Base-by-base conservation (phyloP, 2,113 vertebrate species). In the Pseudonaja textilis region DNA sequence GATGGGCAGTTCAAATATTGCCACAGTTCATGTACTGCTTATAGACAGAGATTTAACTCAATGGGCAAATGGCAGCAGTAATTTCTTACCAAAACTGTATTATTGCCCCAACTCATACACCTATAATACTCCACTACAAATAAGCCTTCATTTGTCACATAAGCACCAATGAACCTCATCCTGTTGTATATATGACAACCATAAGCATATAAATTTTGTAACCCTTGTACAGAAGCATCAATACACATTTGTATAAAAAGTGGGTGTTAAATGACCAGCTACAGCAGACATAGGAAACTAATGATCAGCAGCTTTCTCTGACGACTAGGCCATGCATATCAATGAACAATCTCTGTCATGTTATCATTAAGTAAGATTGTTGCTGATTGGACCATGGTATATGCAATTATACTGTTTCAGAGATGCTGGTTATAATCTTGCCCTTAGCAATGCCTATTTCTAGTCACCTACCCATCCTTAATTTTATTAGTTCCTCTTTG, bases 361-460 rank as follows among this genome's bases (percentile, higher is more conserved):
- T 52, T 55, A 52, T 61, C 54, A 89, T 61, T 26, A 64, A 26
- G 34, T 22, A 59, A 39, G 45, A 42, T 85, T 50, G 23, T n/a
- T 61, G 20, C 74, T 52, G 29, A 52, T 93, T 25, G 50, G 39
- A 85, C 69, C 39, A 4, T 39, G 69, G 54, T 18, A 29, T 26
- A 45, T 5, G 26, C 18, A 69, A 56, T 64, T 18, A 14, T 29
- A 26, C 45, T 86, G 12, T 14, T 59, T 50, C 45, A 50, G 81
- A 61, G 94, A 95, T 93, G 20, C 87, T 94, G 85, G 89, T 88
- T 88, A 0, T 93, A 11, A 34, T 94, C 88, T 42, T 94, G 56
- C 23, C 87, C 93, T 45, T 85, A 64, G 52, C 89, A 90, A 89
- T 50, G 12, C 0, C 88, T 96, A 91, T 90, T 29, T 94, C 69